phyloP scores from a whole-genome alignment of 2,888 invertebrate genomes.

The Callimorpha dominula region DNA sequence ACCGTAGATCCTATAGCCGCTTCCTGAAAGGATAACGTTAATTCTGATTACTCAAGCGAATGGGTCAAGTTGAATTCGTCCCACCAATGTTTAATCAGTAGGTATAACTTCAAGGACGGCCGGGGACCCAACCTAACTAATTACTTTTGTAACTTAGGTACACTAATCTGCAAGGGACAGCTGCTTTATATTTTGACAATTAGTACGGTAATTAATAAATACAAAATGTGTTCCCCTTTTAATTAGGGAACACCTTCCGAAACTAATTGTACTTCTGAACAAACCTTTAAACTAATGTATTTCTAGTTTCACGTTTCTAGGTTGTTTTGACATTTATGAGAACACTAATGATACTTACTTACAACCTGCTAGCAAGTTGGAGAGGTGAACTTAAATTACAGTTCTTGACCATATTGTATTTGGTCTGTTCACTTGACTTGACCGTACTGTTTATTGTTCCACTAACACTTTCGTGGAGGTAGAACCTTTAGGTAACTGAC shows the following conservation, averaged over 20 bases:
- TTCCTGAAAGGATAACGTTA: constrained; percentile 31
- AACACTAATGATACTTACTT: background rate
- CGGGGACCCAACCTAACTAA: constrained; percentile 37
- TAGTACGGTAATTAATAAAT: constrained; percentile 37
- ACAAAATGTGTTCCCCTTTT: constrained; percentile 9
- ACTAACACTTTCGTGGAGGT: background rate
- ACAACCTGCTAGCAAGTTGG: background rate
- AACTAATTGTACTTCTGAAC: background rate
- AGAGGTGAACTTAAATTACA: background rate
- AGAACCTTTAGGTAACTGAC: background rate
- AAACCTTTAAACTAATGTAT: background rate
- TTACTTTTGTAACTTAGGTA: constrained; percentile 48
- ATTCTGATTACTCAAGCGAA: constrained; percentile 32
- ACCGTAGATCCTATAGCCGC: constrained; percentile 5
- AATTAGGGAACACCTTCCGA: background rate
- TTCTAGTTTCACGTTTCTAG: background rate
- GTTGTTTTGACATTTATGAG: background rate
- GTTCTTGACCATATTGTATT: background rate
- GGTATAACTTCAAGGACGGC: constrained; percentile 36
- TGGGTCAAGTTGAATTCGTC: constrained; percentile 36
- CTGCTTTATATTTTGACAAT: constrained; percentile 35
- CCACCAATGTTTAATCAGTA: constrained; percentile 43
- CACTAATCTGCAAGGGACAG: constrained; percentile 37
- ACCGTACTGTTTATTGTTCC: background rate
- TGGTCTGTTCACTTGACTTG: background rate